Conservation (phyloP, 2,797 vertebrate genomes). For the Cossypha dichroa region DNA sequence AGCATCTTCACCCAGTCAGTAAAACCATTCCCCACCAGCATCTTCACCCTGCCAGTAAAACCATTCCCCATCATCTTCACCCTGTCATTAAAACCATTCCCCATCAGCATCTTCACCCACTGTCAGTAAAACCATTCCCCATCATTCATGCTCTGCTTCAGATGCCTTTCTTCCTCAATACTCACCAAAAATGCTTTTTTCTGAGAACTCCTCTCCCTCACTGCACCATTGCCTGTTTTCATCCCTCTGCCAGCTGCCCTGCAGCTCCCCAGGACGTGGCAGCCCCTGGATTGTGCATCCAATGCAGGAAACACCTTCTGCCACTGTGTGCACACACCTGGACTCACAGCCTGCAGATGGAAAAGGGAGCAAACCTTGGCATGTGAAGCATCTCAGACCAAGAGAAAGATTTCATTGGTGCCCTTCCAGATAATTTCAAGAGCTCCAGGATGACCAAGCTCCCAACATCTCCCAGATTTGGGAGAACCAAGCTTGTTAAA, state of each 20-base stretch:
- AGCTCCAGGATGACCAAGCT: not conserved
- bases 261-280: not conserved
- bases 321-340: rapidly evolving
- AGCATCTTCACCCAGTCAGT: too few species aligned
- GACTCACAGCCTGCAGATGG: not conserved
- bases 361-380: not conserved
- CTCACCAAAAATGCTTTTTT: not conserved
- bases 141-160: rapidly evolving
- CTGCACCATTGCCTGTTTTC: rapidly evolving
- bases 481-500: not conserved
- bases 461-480: rapidly evolving
- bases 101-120: too few species aligned
- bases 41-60: too few species aligned
- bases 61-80: too few species aligned
- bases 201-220: not conserved
- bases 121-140: too few species aligned
- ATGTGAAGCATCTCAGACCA: not conserved
- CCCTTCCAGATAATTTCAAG: not conserved
- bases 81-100: too few species aligned
- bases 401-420: not conserved
- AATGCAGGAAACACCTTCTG: not conserved
- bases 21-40: too few species aligned
- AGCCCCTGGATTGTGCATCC: not conserved
- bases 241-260: not conserved
- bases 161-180: not conserved